These are phyloP conservation scores for Hyperoplus immaculatus DNA, from an alignment of 2,797 vertebrate species.

Conservation along the genomic window DNA sequence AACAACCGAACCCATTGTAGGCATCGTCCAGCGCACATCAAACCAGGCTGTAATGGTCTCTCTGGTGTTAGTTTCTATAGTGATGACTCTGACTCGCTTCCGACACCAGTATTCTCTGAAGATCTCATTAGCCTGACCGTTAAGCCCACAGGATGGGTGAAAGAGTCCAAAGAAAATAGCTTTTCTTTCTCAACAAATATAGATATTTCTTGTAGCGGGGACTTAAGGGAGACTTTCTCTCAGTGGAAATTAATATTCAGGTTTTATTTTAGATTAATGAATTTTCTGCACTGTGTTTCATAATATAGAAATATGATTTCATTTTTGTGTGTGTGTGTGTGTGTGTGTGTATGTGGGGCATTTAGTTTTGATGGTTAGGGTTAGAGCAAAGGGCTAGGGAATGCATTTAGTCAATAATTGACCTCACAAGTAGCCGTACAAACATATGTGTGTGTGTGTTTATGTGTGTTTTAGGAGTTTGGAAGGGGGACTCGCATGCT, in stretches of 20 bases:
- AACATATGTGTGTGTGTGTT: constrained; percentile 14
- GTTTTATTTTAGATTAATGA: constrained; percentile 10
- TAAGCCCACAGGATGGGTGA: constrained; percentile 57
- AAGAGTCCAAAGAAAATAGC: constrained; percentile 16
- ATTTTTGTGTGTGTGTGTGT: too few species aligned
- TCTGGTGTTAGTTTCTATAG: constrained; percentile 47
- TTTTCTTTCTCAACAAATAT: constrained; percentile 36
- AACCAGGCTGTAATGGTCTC: constrained; percentile 67
- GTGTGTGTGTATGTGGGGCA: too few species aligned
- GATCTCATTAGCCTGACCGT: constrained; percentile 77
- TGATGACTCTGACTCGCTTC: constrained; percentile 61
- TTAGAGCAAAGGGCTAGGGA: too few species aligned
- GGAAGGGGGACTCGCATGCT: constrained; percentile 15
- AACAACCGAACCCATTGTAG: constrained; percentile 41
- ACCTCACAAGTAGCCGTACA: background rate
- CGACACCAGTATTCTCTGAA: constrained; percentile 71
- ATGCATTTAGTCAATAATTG: too few species aligned
- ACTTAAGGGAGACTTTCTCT: constrained; percentile 2
- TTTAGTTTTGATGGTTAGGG: too few species aligned
- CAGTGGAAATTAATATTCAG: background rate
- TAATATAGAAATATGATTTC: background rate
- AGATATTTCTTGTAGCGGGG: constrained; percentile 3
- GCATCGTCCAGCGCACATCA: constrained; percentile 62
- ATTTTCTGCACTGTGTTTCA: background rate
- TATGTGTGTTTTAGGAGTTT: constrained; percentile 22